These are phyloP conservation scores for Limanda limanda DNA, from an alignment of 2,113 vertebrate species.

Conservation along the genomic window DNA sequence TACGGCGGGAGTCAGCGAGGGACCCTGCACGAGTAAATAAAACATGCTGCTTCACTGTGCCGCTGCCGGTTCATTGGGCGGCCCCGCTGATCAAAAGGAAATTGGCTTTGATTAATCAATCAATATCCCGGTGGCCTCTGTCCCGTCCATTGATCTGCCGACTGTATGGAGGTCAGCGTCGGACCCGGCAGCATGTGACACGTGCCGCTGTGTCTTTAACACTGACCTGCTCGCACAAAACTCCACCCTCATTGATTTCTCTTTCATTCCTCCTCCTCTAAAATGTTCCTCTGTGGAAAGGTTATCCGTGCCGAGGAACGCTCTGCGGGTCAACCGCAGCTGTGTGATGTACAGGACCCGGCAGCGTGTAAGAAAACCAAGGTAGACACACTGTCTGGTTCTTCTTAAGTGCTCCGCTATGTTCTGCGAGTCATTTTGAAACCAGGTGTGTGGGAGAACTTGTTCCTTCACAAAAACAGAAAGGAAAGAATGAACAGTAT, in stretches of 20 bases:
- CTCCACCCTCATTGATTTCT: conserved; percentile 55
- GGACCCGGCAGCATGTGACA: conserved; percentile 53
- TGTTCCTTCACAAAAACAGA: too few species aligned
- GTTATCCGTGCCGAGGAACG: conserved; percentile 1
- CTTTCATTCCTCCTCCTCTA: conserved; percentile 36
- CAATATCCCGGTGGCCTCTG: conserved; percentile 65
- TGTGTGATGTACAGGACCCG: neutral
- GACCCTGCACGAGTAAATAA: conserved; percentile 68
- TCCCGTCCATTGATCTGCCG: conserved; percentile 66
- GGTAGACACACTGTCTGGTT: neutral
- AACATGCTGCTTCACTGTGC: conserved; percentile 64
- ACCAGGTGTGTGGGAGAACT: too few species aligned
- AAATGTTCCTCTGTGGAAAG: conserved; percentile 24
- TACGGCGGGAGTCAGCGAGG: conserved; percentile 33
- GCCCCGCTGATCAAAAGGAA: conserved; percentile 74
- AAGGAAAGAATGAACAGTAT: too few species aligned
- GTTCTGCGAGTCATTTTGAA: neutral
- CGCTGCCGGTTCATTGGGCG: conserved; percentile 60
- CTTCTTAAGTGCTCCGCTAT: neutral
- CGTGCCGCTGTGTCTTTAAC: conserved; percentile 56
- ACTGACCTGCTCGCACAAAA: conserved; percentile 34
- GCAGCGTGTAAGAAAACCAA: neutral
- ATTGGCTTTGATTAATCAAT: conserved; percentile 82
- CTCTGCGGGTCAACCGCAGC: neutral
- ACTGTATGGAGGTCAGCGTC: conserved; percentile 64